Evolutionary conservation across 2,797 vertebrate species (phyloP), one percentile per base, ranked within the genome.

Genomic region (Schizopygopsis malacanthus): DNA sequence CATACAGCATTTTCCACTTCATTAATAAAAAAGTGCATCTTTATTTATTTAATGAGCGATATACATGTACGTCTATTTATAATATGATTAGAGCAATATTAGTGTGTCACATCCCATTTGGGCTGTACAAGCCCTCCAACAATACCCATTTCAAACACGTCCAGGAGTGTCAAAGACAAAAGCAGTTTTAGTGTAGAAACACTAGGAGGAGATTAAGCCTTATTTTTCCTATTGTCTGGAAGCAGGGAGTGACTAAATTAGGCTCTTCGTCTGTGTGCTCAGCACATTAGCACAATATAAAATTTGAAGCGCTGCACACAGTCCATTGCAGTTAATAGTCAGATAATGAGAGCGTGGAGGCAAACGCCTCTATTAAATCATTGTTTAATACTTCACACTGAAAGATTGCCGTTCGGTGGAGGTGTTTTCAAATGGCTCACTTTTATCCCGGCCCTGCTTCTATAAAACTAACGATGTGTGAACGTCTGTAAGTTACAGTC

Each of bases 331-430:
- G 93, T 94, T 96, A 95, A 95, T 96, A 95, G 94, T 95, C 93
- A 95, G 93, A 95, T 96, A 96, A 96, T 95, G 94, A 94, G 94
- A 93, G 93, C 85, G 92, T 93, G 92, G 92, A 92, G 91, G 93
- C 92, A 94, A 91, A 93, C 90, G 92, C 91, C 93, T 95, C 94
- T 94, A 95, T 95, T 95, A 95, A 95, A 95, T 95, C 94, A 94
- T 93, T 88, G 88, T 93, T 94, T 95, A 95, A 95, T 95, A 91
- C 93, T 93, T 94, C 92, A 92, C 90, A 89, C 87, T 91, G 91
- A 93, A 94, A 86, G 85, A 91, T 86, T 92, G 90, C 87, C 50
- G 73, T 84, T 83, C 77, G 39, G 83, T 82, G 67, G 75, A 84
- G 81, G 80, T 94, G 92, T 92, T 93, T 94, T 92, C 91, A 90